Conservation (phyloP, 2,797 vertebrate species). For the Rhinogobio ventralis region DNA sequence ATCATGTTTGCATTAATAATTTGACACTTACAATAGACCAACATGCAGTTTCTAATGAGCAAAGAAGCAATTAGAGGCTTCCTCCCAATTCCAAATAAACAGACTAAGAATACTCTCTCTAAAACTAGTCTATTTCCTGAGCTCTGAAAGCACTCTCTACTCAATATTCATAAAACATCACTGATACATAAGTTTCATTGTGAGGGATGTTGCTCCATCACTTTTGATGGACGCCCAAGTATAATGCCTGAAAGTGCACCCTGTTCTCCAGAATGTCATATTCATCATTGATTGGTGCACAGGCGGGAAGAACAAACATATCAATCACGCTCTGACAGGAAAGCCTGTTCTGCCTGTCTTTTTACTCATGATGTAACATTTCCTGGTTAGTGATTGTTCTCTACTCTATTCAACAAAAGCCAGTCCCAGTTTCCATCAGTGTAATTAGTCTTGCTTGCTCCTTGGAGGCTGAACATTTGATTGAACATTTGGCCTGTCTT, state of each 20-base stretch:
- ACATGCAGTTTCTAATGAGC: conserved; percentile 11
- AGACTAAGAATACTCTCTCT: neutral
- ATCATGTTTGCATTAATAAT: neutral
- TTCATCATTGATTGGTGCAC: conserved; percentile 71
- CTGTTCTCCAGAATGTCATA: conserved; percentile 66
- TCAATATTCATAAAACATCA: conserved; percentile 34
- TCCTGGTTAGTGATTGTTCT: conserved; percentile 53
- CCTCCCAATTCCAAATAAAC: neutral
- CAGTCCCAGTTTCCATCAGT: conserved; percentile 49
- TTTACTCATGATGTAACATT: conserved; percentile 22
- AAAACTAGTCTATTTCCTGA: neutral
- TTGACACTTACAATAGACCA: neutral
- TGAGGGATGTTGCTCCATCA: conserved; percentile 60
- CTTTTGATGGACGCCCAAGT: conserved; percentile 63
- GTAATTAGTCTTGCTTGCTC: conserved; percentile 55
- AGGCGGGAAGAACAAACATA: conserved; percentile 63
- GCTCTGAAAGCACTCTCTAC: neutral
- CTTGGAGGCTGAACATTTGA: conserved; percentile 24
- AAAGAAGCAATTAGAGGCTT: conserved; percentile 14
- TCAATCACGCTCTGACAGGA: conserved; percentile 62
- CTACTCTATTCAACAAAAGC: conserved; percentile 54
- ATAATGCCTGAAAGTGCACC: conserved; percentile 65
- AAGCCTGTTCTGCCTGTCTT: conserved; percentile 17
- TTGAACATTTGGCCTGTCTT: neutral
- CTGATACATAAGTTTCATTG: conserved; percentile 43